phyloP scores from a whole-genome alignment of 2,113 vertebrate genomes.

The Ictalurus furcatus region DNA sequence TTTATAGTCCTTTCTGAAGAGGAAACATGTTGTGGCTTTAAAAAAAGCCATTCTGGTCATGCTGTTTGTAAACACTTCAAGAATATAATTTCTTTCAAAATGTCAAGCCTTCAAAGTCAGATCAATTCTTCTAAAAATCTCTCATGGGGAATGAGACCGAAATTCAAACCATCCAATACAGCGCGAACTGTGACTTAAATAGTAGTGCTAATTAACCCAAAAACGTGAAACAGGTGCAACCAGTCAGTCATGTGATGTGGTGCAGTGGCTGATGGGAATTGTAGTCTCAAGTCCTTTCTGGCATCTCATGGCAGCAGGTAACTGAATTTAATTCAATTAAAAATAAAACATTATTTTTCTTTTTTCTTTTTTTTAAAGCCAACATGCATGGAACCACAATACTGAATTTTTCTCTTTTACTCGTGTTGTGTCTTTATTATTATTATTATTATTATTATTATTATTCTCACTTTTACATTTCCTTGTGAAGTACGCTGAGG shows the following conservation, averaged over 20 bases:
- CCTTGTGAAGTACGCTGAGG: background rate
- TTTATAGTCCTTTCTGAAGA: background rate
- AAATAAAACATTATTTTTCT: background rate
- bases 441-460: background rate
- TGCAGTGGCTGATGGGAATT: too few relatives aligned
- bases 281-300: too few relatives aligned
- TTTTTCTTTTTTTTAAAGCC: too few relatives aligned
- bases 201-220: too few relatives aligned
- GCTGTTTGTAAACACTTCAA: background rate
- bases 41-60: background rate
- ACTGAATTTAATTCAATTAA: background rate
- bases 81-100: background rate
- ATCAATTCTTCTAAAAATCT: background rate
- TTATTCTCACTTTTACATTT: background rate
- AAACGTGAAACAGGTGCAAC: too few relatives aligned
- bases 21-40: background rate
- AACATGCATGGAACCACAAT: background rate
- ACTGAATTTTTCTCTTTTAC: background rate
- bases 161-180: background rate
- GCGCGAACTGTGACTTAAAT: too few relatives aligned
- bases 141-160: too few relatives aligned
- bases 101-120: background rate
- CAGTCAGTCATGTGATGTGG: too few relatives aligned
- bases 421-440: background rate
- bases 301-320: too few relatives aligned